Percentiles rank a stretch among this genome's conserved stretches.
Conservation (phyloP, 2,888 invertebrate species). For the Villa cingulata region DNA sequence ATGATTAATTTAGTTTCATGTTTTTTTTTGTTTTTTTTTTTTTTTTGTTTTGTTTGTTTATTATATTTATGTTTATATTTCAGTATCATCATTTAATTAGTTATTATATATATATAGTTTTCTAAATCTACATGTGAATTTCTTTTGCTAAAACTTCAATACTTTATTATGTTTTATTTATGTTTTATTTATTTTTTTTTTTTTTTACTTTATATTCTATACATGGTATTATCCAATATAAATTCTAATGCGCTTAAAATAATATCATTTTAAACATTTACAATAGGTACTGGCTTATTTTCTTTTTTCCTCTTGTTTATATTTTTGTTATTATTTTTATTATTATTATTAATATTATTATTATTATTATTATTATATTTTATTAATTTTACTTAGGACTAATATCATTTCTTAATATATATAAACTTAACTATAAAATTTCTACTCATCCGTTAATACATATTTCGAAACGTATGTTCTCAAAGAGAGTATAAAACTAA, state of each 20-base stretch:
- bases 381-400: slow-evolving; percentile 8
- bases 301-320: neutral
- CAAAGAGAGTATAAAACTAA: slow-evolving; percentile 17
- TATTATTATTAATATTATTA: neutral
- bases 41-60: neutral
- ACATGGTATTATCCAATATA: slow-evolving; percentile 1
- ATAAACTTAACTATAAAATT: slow-evolving; percentile 12
- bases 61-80: no score
- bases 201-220: slow-evolving; percentile 1
- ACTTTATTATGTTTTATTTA: neutral
- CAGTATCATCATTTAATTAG: no score
- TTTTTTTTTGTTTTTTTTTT: neutral
- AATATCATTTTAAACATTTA: slow-evolving; percentile 10
- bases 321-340: neutral
- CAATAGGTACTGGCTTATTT: slow-evolving; percentile 15
- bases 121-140: neutral
- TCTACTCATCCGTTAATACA: slow-evolving; percentile 1
- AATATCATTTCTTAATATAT: slow-evolving; percentile 20
- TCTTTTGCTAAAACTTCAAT: neutral
- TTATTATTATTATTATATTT: slow-evolving; percentile 1
- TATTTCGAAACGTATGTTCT: neutral
- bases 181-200: neutral
- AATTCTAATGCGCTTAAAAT: slow-evolving; percentile 29
- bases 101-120: neutral
- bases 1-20: neutral